Evolutionary conservation across 2,888 invertebrate species (phyloP), one percentile per base, ranked within the genome.

Genomic region (Monoplex corrugatus): DNA sequence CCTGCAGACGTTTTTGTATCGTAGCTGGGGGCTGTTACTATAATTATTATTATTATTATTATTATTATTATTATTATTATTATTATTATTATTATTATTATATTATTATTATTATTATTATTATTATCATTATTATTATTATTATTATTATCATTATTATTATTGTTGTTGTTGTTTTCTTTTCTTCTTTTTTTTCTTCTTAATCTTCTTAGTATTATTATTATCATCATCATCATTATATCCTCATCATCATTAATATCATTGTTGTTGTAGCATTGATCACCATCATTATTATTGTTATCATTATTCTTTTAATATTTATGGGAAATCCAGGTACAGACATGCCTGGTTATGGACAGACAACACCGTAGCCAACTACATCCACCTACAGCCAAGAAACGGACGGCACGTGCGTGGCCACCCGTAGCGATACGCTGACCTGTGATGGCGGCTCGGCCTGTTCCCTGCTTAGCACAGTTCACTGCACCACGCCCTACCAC

Each of bases 341-440:
- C 32, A 68, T n/a, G 40, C 68, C 2, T 86, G 86, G 86, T n/a
- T 86, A 0, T 86, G 86, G 86, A 19, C 68, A 23, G 86, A 86
- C 43, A 68, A 68, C 10, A 68, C 86, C 6, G 68, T 86, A 6
- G 86, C 86, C n/a, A 43, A 86, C 40, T 86, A 86, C 68, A 16
- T 86, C 86, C 28, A 86, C 43, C 32, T 84, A 19, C 38, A 19
- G 32, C 84, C 84, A 32, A 32, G 84, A 84, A 35, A 35, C n/a
- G 45, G 84, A 84, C 32, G 57, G 50, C 50, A 57, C 84, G 84
- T 84, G 84, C 23, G 57, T 32, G 5, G 84, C 84, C 50, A 35
- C 57, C 57, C 84, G 45, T 10, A 23, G 50, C 50, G 19, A 50
- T 50, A 50, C 13, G 19, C 50, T 50, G 35, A 75, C n/a, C 75